Evolutionary conservation across 2,113 vertebrate genomes (phyloP), one percentile per base, ranked within the genome.

Genomic region (Prinia subflava): DNA sequence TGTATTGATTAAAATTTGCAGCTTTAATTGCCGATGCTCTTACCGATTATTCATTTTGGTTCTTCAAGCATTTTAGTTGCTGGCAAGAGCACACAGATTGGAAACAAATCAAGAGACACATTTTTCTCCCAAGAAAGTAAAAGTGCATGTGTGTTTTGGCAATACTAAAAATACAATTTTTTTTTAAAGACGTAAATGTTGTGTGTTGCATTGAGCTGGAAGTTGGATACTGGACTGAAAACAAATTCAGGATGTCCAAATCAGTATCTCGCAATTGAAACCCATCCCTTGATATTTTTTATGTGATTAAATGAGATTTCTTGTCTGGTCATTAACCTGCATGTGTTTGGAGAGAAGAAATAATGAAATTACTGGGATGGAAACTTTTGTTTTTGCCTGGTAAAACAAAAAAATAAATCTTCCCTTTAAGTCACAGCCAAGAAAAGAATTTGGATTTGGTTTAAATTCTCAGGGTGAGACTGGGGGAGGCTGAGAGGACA

Each of bases 91-190:
- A 63, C 90, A 87, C 60, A 97, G 92, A 94, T 96, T 98, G 97
- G 97, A 98, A 98, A 94, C 96, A 97, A 98, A 96, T 98, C 97
- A 98, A 97, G 90, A 98, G 97, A 97, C 95, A 97, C 96, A 97
- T 97, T 98, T 98, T 96, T 98, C 97, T 97, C 97, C 96, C 92
- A 80, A 97, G 97, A 98, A 98, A 97, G 97, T 96, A 96, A 97
- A 97, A 98, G 96, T 97, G 91, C 97, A 94, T 95, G 96, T 97
- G 92, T 97, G 95, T 96, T 97, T 97, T 97, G 97, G 97, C 97
- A 97, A 92, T 87, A 63, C 67, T 89, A 79, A 95, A 94, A 86
- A 91, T 94, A 91, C 83, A 41, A 15, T 28, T 92, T 95, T 95
- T 91, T 91, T 91, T 92, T 1, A 12, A 83, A 68, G 96, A 93